Percentiles rank a stretch among this genome's conserved stretches.
Conservation (phyloP, 92 coral and sea anemone species). For the Zoanthus sociatus region DNA sequence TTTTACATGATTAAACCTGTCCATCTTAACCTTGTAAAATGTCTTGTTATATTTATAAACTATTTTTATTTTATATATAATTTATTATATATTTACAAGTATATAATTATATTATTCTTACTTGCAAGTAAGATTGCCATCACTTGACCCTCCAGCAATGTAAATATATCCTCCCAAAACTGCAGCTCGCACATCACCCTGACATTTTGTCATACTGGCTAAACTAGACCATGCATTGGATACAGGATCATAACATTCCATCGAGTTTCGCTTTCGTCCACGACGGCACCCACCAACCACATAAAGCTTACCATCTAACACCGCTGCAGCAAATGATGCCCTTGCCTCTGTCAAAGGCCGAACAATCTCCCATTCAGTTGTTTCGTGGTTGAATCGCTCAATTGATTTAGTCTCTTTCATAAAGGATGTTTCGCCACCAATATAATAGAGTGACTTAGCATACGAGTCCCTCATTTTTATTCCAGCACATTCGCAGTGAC, state of each 20-base stretch:
- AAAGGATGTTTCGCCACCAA: conserved; percentile 98
- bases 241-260: conserved; percentile 93
- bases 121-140: conserved; percentile 96
- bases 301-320: conserved; percentile 80
- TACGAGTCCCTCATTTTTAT: conserved; percentile 89
- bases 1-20: too few species aligned
- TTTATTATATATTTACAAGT: neutral
- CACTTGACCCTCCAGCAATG: conserved; percentile 99
- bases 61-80: too few species aligned
- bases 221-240: conserved; percentile 78
- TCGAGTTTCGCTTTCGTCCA: conserved; percentile 86
- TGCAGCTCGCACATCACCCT: conserved; percentile 97
- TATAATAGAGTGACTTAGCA: conserved; percentile 80
- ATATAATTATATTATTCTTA: conserved; percentile 60
- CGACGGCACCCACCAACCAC: conserved; percentile 96
- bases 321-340: conserved; percentile 89
- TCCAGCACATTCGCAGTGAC: conserved; percentile 93
- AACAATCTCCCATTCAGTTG: conserved; percentile 83
- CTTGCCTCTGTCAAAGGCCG: conserved; percentile 85
- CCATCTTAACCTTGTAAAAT: too few species aligned
- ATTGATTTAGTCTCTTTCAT: conserved; percentile 95
- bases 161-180: conserved; percentile 93
- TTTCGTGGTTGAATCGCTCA: conserved; percentile 83
- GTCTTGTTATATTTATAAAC: too few species aligned
- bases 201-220: conserved; percentile 81